phyloP scores from a whole-genome alignment of 2,797 vertebrate species.

The Lepilemur ruficaudatus region DNA sequence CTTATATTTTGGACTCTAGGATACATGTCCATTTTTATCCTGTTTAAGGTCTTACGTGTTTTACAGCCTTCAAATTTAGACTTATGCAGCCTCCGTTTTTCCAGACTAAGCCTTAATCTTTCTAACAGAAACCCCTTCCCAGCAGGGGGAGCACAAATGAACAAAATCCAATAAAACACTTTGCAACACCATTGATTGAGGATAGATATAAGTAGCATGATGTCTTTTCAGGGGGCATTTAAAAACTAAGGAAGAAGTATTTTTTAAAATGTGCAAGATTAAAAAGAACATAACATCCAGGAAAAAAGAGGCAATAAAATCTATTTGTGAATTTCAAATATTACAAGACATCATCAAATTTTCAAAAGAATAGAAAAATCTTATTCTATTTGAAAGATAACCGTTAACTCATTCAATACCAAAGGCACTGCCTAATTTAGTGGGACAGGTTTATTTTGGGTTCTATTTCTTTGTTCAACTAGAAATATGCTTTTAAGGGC shows the following conservation, averaged over 20 bases:
- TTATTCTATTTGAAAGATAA: neutral
- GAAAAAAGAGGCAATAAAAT: conserved; percentile 48
- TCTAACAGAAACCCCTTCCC: neutral
- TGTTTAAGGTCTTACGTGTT: neutral
- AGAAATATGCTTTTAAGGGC: neutral
- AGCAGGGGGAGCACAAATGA: neutral
- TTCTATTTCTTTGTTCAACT: neutral
- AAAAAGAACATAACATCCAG: conserved; percentile 15
- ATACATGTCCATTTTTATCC: neutral
- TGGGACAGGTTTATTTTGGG: neutral
- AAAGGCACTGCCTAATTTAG: neutral
- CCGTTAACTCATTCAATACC: conserved; percentile 5
- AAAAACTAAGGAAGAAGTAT: neutral
- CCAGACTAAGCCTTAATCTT: neutral
- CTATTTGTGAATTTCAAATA: conserved; percentile 8
- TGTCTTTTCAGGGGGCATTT: neutral
- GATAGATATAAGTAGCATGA: neutral
- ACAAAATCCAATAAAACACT: neutral
- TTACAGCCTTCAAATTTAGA: neutral
- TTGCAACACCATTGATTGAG: neutral
- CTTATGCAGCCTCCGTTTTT: neutral
- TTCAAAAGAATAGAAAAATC: neutral
- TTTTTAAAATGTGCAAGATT: conserved; percentile 37
- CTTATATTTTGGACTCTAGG: neutral
- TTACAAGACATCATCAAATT: conserved; percentile 6